Base-by-base conservation (phyloP, 1,140 invertebrate species). In the Papilio polyxenes region DNA sequence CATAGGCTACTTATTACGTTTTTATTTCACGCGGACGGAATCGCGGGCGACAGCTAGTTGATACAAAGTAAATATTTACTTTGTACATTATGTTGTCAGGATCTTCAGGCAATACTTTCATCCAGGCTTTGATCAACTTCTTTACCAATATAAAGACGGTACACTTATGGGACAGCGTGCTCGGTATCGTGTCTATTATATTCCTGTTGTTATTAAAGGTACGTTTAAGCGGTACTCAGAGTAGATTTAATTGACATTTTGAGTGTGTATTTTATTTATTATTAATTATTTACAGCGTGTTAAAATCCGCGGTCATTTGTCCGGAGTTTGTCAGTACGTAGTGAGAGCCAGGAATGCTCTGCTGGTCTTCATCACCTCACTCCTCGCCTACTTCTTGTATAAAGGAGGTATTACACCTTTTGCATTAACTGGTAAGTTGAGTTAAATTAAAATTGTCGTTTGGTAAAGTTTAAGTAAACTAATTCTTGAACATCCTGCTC, bases 281-380 rank as follows among this genome's bases (percentile, higher is more conserved):
- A 31, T 31, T 31, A 31, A 31, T 31, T 31, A 51, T 51, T 51
- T 80, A 17, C 17, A 81, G 72, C 69, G 78, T 51, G 3, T 82
- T 77, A 77, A 53, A 49, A 11, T 53, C 7, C 81, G 83, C 1
- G 62, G 59, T 1, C 11, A 81, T 2, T 1, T 79, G 2, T 81
- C 84, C 0, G 72, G 37, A 7, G 69, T 69, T 5, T 89, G 87
- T 84, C 72, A 85, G 74, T 89, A 91, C 84, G 81, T 85, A n/a
- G 85, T 90, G 4, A 87, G 90, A 17, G 92, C 89, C 0, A 91
- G 97, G 74, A 97, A 97, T 86, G 97, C 97, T 2, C 93, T 97
- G n/a, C 95, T 97, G 1, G 97, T 97, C 13, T 91, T 97, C n/a
- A 87, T 95, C 3, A 96, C 96, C 65, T 95, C 96, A 0, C 86